Conservation (phyloP, 2,797 vertebrate genomes). For the Tauraco hartlaubi region DNA sequence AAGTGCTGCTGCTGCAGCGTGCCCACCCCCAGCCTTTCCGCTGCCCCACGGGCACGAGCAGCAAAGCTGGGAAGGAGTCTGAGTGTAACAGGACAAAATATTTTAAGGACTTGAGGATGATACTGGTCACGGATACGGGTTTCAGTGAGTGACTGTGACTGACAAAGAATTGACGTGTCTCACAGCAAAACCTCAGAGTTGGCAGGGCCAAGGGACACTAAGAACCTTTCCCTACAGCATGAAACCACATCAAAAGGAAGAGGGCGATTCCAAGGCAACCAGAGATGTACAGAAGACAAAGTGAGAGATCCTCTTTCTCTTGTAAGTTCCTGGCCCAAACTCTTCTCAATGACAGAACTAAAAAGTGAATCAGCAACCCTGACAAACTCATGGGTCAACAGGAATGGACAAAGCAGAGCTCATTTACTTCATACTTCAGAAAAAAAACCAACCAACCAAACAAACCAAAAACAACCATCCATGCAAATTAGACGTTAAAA, state of each 20-base stretch:
- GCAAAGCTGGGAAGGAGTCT: background rate
- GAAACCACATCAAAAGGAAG: background rate
- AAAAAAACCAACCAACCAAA: too few species aligned
- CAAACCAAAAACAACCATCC: too few species aligned
- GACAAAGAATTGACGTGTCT: background rate
- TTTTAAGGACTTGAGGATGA: background rate
- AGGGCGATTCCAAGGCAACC: background rate
- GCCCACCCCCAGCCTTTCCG: background rate
- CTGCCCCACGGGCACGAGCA: background rate
- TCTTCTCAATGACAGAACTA: background rate
- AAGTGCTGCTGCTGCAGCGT: accelerated
- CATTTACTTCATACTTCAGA: background rate
- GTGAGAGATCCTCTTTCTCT: background rate
- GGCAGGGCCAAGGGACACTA: background rate
- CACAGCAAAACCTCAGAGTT: background rate
- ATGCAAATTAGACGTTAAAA: background rate
- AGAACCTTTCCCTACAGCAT: background rate
- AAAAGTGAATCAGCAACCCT: background rate
- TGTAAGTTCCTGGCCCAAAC: background rate
- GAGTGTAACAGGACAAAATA: background rate
- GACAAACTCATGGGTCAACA: background rate
- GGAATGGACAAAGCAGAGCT: background rate
- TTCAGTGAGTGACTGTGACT: background rate
- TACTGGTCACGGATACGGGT: background rate
- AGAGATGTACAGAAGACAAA: background rate